Conservation (phyloP, 2,888 invertebrate genomes). For the Phasia obesa region DNA sequence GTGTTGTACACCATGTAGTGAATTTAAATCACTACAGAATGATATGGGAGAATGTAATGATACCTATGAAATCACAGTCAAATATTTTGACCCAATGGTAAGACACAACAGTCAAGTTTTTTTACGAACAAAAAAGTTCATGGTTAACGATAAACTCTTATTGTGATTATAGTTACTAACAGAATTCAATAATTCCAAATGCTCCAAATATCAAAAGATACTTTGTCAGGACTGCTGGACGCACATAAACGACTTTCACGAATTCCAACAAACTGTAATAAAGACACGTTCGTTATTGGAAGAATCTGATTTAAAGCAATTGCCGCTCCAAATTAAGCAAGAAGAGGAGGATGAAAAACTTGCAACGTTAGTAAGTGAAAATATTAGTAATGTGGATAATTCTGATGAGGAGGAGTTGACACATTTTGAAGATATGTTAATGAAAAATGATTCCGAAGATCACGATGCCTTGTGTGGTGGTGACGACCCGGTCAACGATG, state of each 20-base stretch:
- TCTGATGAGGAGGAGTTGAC: conserved; percentile 50
- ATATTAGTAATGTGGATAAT: conserved; percentile 1
- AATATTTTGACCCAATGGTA: conserved; percentile 68
- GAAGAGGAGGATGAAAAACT: conserved; percentile 7
- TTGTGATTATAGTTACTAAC: conserved; percentile 46
- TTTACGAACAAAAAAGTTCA: background rate
- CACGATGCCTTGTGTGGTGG: conserved; percentile 5
- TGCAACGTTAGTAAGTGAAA: background rate
- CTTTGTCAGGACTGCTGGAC: conserved; percentile 57
- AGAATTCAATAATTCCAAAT: conserved; percentile 14
- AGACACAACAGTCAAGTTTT: conserved; percentile 2
- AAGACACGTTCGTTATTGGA: conserved; percentile 34
- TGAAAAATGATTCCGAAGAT: conserved; percentile 43
- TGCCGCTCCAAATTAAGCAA: conserved; percentile 25
- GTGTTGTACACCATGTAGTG: conserved; percentile 36
- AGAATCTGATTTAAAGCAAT: conserved; percentile 21
- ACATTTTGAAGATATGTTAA: conserved; percentile 39
- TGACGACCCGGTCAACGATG: background rate
- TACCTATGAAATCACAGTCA: conserved; percentile 61
- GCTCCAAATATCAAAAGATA: conserved; percentile 26
- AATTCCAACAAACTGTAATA: conserved; percentile 59
- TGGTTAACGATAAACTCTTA: background rate
- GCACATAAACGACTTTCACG: conserved; percentile 62
- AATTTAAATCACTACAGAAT: conserved; percentile 53
- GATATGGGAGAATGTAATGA: conserved; percentile 54